These are phyloP conservation scores for Chrysemys picta DNA, from an alignment of 2,113 vertebrate species.

Conservation along the genomic window DNA sequence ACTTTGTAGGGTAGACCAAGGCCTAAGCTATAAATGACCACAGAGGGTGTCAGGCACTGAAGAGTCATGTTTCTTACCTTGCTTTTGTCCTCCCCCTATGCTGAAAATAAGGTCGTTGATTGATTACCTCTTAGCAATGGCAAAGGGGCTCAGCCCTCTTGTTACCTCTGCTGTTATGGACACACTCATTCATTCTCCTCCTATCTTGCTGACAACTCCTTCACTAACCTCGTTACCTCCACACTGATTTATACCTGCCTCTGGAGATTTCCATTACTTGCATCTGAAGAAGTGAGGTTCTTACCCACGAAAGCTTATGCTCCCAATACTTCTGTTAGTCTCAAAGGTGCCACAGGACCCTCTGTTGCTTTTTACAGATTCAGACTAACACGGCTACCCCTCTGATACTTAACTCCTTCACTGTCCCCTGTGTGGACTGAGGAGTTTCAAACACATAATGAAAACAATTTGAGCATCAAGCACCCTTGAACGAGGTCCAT, in stretches of 20 bases:
- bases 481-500: neutral
- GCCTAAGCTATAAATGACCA: neutral
- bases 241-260: too few relatives aligned
- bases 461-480: neutral
- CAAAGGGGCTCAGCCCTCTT: neutral
- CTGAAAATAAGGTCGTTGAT: neutral
- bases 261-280: too few relatives aligned
- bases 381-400: too few relatives aligned
- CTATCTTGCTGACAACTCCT: neutral
- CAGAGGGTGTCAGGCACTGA: neutral
- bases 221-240: too few relatives aligned
- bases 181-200: neutral
- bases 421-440: neutral
- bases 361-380: too few relatives aligned
- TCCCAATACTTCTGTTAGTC: too few relatives aligned
- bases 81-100: neutral
- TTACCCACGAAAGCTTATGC: too few relatives aligned
- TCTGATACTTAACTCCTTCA: neutral
- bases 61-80: neutral
- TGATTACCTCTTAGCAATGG: neutral
- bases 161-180: neutral
- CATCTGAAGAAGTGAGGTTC: too few relatives aligned
- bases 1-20: neutral
- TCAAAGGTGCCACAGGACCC: too few relatives aligned
- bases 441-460: fast-evolving